Evolutionary conservation across 2,113 vertebrate species (phyloP).

Genomic region (Cavia porcellus): DNA sequence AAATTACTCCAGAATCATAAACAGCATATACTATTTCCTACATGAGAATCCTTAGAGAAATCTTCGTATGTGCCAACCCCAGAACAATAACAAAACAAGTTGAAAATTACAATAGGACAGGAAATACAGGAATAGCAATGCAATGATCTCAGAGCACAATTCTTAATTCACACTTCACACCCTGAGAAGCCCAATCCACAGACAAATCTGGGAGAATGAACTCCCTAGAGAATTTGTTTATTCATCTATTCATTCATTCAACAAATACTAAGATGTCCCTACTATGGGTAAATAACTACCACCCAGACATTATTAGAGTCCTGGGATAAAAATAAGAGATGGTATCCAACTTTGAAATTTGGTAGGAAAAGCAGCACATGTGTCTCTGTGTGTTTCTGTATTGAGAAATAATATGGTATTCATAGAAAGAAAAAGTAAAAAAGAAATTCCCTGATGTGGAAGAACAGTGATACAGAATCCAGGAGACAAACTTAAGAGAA

Average conservation of each 20-base stretch:
- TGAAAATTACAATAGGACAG: not conserved
- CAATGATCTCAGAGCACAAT: not conserved
- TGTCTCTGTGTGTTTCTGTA: not conserved
- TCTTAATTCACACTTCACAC: not conserved
- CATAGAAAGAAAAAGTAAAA: not conserved
- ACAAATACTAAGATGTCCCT: not conserved
- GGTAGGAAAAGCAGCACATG: not conserved
- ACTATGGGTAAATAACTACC: not conserved
- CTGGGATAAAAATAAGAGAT: slow-evolving; percentile 21
- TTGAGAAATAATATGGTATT: not conserved
- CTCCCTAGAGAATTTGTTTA: not conserved
- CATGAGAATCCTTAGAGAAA: not conserved
- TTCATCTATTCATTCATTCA: not conserved
- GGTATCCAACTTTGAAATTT: not conserved
- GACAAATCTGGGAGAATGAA: not conserved
- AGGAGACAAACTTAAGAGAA: not conserved
- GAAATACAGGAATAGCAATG: not conserved
- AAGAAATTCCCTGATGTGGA: not conserved
- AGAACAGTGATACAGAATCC: not conserved
- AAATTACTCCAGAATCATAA: slow-evolving; percentile 29
- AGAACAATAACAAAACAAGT: not conserved
- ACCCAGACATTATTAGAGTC: not conserved
- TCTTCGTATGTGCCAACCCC: not conserved
- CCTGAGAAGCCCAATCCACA: not conserved
- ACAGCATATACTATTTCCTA: slow-evolving; percentile 13